phyloP scores from a whole-genome alignment of 2,888 invertebrate species.

The Trissonchulus sp. region DNA sequence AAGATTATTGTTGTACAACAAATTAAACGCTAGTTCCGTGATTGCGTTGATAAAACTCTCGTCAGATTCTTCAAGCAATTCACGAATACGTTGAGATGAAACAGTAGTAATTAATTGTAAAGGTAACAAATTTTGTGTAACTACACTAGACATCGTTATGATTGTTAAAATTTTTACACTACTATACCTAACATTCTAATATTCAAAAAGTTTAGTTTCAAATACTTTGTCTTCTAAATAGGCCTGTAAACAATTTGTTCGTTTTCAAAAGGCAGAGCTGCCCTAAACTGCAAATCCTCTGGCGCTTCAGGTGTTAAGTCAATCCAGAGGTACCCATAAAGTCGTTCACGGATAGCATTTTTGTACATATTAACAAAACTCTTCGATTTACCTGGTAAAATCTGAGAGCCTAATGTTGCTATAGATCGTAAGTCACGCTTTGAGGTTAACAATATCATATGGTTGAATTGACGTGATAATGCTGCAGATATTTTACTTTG shows the following conservation, averaged over 20 bases:
- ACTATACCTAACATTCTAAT: too few species aligned
- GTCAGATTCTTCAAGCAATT: background rate
- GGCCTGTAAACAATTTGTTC: background rate
- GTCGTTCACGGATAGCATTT: background rate
- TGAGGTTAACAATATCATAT: background rate
- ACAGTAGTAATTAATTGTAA: background rate
- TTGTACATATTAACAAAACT: background rate
- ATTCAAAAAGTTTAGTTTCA: too few species aligned
- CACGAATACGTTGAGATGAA: too few species aligned
- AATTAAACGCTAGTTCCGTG: background rate
- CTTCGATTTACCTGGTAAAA: background rate
- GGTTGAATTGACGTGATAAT: background rate
- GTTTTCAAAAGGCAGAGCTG: background rate
- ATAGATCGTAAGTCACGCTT: background rate
- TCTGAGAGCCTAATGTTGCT: background rate
- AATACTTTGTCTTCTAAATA: background rate
- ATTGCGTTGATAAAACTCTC: background rate
- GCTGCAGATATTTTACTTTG: background rate
- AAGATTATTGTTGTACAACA: background rate
- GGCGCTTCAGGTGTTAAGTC: background rate
- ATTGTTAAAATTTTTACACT: background rate
- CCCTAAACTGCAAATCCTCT: background rate
- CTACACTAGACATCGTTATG: background rate
- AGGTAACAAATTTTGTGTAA: background rate
- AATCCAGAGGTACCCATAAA: background rate